Conservation (phyloP, 1,140 invertebrate species). For the Tenebrio molitor region DNA sequence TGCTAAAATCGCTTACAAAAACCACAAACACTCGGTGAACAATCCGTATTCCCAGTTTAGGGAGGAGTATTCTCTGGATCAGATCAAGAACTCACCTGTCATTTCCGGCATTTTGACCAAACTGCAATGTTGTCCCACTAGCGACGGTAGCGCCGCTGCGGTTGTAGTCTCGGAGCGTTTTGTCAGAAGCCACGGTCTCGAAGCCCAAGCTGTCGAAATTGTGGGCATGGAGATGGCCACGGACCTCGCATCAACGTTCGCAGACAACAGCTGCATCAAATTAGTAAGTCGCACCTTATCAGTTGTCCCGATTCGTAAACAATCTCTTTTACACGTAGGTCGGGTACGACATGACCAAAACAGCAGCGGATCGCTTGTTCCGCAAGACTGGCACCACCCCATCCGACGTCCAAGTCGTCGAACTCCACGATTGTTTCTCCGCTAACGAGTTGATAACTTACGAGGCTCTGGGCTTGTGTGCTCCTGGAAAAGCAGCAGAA, state of each 20-base stretch:
- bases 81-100: slow-evolving; percentile 88
- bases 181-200: slow-evolving; percentile 84
- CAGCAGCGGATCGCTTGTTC: slow-evolving; percentile 86
- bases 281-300: slow-evolving; percentile 70
- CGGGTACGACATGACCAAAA: slow-evolving; percentile 95
- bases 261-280: slow-evolving; percentile 89
- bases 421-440: slow-evolving; percentile 99
- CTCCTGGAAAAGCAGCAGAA: slow-evolving; percentile 90
- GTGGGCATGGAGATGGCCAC: slow-evolving; percentile 97
- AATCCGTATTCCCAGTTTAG: slow-evolving; percentile 97
- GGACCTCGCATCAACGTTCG: slow-evolving; percentile 89
- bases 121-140: slow-evolving; percentile 97
- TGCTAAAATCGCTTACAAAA: slow-evolving; percentile 98
- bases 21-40: slow-evolving; percentile 96
- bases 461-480: slow-evolving; percentile 95
- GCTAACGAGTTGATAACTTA: slow-evolving; percentile 98
- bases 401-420: slow-evolving; percentile 93
- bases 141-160: slow-evolving; percentile 94
- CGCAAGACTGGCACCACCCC: slow-evolving; percentile 82
- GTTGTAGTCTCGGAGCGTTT: slow-evolving; percentile 93
- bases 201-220: slow-evolving; percentile 93
- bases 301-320: not conserved
- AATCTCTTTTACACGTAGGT: slow-evolving; percentile 70
- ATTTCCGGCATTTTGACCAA: slow-evolving; percentile 94
- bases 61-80: slow-evolving; percentile 89